These are phyloP conservation scores for Babyrousa celebensis DNA, from an alignment of 2,797 vertebrate genomes.

Conservation along the genomic window DNA sequence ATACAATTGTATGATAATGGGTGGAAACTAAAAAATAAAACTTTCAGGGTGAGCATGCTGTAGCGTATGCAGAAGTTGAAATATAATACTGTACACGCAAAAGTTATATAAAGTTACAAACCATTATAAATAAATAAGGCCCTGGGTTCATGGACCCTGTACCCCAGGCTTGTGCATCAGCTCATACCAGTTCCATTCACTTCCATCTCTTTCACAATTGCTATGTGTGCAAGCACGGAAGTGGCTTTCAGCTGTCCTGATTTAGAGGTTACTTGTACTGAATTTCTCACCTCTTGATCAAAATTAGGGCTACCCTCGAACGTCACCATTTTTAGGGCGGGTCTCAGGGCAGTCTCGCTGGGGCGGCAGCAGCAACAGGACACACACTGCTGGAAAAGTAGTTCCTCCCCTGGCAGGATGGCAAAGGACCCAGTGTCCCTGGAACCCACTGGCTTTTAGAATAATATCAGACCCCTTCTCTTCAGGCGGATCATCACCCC, in stretches of 20 bases:
- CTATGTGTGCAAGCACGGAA: neutral
- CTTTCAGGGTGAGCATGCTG: fast-evolving
- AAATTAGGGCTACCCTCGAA: neutral
- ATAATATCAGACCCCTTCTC: neutral
- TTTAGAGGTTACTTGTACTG: neutral
- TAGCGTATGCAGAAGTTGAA: neutral
- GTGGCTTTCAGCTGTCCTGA: neutral
- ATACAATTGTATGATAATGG: neutral
- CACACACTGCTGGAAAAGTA: neutral
- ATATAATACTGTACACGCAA: neutral
- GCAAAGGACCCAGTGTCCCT: neutral
- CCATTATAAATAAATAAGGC: neutral
- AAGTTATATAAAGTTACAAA: too few relatives aligned
- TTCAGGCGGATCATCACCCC: neutral
- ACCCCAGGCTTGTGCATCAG: neutral
- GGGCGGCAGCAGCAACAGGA: neutral
- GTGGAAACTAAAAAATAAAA: neutral
- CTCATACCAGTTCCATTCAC: neutral
- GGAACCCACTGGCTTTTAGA: neutral
- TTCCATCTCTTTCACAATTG: neutral
- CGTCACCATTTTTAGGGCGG: neutral
- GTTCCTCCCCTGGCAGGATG: too few relatives aligned
- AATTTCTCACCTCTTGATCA: neutral
- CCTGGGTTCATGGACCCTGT: neutral
- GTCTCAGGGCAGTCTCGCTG: neutral